Conservation (phyloP, 2,113 vertebrate genomes). For the Cinclus mexicanus region DNA sequence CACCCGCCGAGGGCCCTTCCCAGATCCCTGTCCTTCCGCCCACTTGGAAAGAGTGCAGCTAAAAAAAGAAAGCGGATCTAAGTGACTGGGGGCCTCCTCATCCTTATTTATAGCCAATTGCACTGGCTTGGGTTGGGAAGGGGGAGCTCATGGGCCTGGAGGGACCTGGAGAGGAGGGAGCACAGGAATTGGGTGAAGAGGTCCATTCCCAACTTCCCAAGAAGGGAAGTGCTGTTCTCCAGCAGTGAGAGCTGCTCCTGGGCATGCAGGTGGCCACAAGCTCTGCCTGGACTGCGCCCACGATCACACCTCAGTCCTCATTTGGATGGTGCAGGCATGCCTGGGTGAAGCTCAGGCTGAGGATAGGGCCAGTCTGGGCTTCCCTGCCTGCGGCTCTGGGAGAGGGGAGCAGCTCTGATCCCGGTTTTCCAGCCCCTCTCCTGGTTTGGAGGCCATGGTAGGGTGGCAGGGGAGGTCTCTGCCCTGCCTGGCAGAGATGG, state of each 20-base stretch:
- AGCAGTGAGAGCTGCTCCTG: background rate
- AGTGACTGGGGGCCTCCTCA: constrained; percentile 51
- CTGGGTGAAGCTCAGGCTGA: background rate
- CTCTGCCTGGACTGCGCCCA: background rate
- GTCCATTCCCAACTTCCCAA: background rate
- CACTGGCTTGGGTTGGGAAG: background rate
- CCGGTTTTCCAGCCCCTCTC: background rate
- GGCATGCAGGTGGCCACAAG: accelerated
- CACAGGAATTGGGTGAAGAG: background rate
- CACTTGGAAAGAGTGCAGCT: constrained; percentile 15
- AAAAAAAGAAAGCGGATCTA: constrained; percentile 32
- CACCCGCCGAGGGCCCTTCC: constrained; percentile 15
- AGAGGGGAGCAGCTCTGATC: too few species aligned
- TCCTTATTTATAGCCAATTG: constrained; percentile 6
- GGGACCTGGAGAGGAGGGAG: background rate
- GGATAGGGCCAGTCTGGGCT: background rate
- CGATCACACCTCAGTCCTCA: accelerated
- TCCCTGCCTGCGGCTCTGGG: background rate
- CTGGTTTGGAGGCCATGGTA: background rate
- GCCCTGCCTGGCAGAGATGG: background rate
- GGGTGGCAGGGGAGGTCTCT: background rate
- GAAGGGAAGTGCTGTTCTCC: background rate
- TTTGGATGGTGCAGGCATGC: background rate
- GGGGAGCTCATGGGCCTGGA: background rate
- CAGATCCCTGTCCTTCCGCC: constrained; percentile 22